phyloP scores from a whole-genome alignment of 2,113 vertebrate genomes.

The Melanerpes aurifrons region DNA sequence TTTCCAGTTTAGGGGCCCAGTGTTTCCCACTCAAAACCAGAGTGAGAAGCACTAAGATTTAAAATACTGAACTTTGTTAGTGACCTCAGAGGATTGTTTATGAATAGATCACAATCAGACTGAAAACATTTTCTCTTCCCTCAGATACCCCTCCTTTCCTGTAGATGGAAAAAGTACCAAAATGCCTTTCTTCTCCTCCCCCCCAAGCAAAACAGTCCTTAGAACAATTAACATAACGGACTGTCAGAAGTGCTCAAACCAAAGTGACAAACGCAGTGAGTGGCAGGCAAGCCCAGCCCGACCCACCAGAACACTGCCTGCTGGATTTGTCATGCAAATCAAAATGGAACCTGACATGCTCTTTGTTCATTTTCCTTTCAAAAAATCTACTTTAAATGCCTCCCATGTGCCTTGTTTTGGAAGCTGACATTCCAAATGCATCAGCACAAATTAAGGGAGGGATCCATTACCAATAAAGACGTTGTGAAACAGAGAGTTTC shows the following conservation, averaged over 20 bases:
- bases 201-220: constrained; percentile 53
- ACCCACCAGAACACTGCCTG: constrained; percentile 62
- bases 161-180: neutral
- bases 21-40: constrained; percentile 7
- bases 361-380: constrained; percentile 74
- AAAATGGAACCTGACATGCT: constrained; percentile 74
- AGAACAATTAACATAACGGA: constrained; percentile 70
- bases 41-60: neutral
- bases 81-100: neutral
- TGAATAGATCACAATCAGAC: neutral
- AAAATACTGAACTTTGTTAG: neutral
- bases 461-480: constrained; percentile 66
- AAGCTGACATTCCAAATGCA: constrained; percentile 71
- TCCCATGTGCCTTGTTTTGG: constrained; percentile 71
- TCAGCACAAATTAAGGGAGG: constrained; percentile 63
- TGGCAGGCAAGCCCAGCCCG: constrained; percentile 66
- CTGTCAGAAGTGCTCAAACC: constrained; percentile 73
- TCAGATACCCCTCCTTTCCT: neutral
- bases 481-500: neutral
- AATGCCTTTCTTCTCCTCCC: constrained; percentile 46
- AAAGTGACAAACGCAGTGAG: constrained; percentile 55
- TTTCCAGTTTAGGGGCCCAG: constrained; percentile 8
- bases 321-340: constrained; percentile 74
- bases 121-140: neutral
- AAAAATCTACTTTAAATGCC: constrained; percentile 75